Base-by-base conservation (phyloP, 2,797 vertebrate species). In the Pseudotriccus pelzelni region DNA sequence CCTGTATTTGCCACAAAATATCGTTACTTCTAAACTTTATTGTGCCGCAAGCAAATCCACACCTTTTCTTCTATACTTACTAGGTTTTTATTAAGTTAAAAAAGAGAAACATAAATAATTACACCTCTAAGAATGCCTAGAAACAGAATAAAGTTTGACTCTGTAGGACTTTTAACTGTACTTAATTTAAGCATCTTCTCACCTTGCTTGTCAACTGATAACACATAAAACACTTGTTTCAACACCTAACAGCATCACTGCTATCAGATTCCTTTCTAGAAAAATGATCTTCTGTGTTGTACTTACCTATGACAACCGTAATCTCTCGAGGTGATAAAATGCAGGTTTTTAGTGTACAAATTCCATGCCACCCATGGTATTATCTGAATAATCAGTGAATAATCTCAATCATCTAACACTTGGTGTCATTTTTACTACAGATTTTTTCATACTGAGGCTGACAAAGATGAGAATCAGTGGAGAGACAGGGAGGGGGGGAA, bases 111-210 rank as follows among this genome's bases (percentile, higher is more conserved):
- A 32, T 3, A 74, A 55, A 74, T 47, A 73, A 74, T 63, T 50
- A 44, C 36, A 70, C 15, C 16, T 64, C 22, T 66, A 70, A 58
- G 39, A 59, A 89, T 60, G 20, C 24, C 28, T 89, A 30, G 32
- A 89, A 84, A 34, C 23, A 13, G 1, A 14, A 44, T 78, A 83
- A 85, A 87, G 5, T 56, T 70, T 72, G 39, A 23, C 4, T 67
- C 37, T 64, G 34, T 22, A 66, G 46, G 20, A 24, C 16, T 52
- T 66, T 74, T 66, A 81, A 34, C 43, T 62, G 50, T 39, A 39
- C 34, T 84, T 93, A 75, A 73, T 86, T 88, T 88, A 75, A 81
- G 36, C 41, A 34, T 85, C 19, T 90, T 92, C 53, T 88, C 66
- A 69, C 59, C 67, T 84, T 92, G 4, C 66, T 69, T 93, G 69